Evolutionary conservation across 2,797 vertebrate species (phyloP), one percentile per base, ranked within the genome.

Genomic region (Trachops cirrhosus): DNA sequence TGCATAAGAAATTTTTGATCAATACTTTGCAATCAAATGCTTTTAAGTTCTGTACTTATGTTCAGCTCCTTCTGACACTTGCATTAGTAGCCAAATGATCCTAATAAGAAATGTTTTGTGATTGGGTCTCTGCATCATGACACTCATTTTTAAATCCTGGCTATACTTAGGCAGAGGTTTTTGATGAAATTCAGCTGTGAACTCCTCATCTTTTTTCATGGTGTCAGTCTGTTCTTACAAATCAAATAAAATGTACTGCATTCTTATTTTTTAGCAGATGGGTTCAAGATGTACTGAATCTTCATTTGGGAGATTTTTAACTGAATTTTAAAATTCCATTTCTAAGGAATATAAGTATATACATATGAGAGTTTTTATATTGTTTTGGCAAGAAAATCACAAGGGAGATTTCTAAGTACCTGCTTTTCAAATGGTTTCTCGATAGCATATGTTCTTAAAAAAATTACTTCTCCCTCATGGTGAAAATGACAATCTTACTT

Each of bases 201-300:
- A 18, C 9, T 52, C n/a, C 46, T 44, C 54, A 37, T 64, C 21
- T 59, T 52, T 83, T 83, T 67, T 54, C 46, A 16, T 95, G 41
- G 48, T 79, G 52, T 86, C 79, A 54, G 0, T 86, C 67, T 79
- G 7, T 62, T 92, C 75, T 84, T 79, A 32, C 21, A 84, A 64
- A 79, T 87, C 24, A 92, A 54, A 82, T 57, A 34, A 62, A 80
- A 74, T 74, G 9, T 46, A 29, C 19, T 88, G 44, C 34, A 84
- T 90, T 92, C 87, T 97, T 74, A 68, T 67, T 73, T 94, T 95
- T 95, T 57, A 86, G 44, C 59, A 77, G 62, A 62, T 84, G 84
- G 16, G 19, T 62, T 90, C 74, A 48, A 84, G 44, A 74, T 32
- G 75, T 82, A 44, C 70, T 86, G 62, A 92, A 64, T 75, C 44